phyloP scores from a whole-genome alignment of 2,888 invertebrate species.

The Lottia scabra region DNA sequence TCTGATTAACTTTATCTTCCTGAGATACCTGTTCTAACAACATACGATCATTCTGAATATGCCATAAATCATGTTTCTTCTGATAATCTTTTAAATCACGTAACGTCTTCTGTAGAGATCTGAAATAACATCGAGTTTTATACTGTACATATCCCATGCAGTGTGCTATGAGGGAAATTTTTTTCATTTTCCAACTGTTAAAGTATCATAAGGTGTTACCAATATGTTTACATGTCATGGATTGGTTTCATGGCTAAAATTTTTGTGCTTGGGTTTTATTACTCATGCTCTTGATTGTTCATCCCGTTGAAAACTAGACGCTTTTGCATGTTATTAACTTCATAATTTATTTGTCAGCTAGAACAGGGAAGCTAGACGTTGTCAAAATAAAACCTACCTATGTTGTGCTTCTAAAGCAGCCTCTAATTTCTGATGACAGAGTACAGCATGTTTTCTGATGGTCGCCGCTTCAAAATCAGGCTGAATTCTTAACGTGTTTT shows the following conservation, averaged over 20 bases:
- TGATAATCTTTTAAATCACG: conserved; percentile 77
- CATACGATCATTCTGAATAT: conserved; percentile 75
- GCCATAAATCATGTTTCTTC: conserved; percentile 75
- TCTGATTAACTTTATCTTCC: conserved; percentile 63
- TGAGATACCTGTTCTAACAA: conserved; percentile 66
- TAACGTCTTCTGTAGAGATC: conserved; percentile 76
- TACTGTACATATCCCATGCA: too few species aligned
- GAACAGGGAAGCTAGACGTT: too few species aligned
- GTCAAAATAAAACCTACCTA: conserved; percentile 74
- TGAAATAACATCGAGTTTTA: conserved; percentile 45
- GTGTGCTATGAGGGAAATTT: too few species aligned
- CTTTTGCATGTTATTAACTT: too few species aligned
- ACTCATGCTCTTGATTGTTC: too few species aligned
- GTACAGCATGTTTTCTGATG: conserved; percentile 76
- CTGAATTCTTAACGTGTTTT: conserved; percentile 77
- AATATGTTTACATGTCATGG: too few species aligned
- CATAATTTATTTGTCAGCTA: too few species aligned
- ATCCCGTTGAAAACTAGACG: too few species aligned
- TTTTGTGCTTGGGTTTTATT: too few species aligned
- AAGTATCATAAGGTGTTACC: too few species aligned
- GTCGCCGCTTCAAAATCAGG: conserved; percentile 76
- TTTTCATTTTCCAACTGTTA: too few species aligned
- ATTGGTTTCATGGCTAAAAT: too few species aligned
- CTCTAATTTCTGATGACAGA: conserved; percentile 78
- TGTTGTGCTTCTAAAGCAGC: conserved; percentile 76